Evolutionary conservation across 2,888 invertebrate species (phyloP), one percentile per base, ranked within the genome.

Genomic region (Netelia fuscicornis): DNA sequence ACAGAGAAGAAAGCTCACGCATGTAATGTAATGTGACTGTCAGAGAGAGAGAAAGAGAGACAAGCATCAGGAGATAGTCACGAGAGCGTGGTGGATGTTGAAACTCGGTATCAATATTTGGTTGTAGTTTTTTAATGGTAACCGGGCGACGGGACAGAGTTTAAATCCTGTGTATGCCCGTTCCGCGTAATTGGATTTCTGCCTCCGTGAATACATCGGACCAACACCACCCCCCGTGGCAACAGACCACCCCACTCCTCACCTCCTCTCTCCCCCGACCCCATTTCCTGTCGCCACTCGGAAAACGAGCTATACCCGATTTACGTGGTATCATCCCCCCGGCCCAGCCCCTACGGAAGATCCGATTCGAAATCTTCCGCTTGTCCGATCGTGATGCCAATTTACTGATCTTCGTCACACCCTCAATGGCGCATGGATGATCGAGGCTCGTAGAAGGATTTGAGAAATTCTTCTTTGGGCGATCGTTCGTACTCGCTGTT

Each of bases 151-250:
- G 75, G 52, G 54, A 89, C 88, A 87, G 88, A 89, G 88, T 89
- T 89, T 90, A 89, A 90, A 90, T 90, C 89, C 89, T 88, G 86
- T 90, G 88, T 90, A 89, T 90, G 88, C 89, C 81, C 87, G 84
- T 88, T 88, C 88, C 86, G 86, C 88, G 87, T 91, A 91, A 91
- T 91, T 91, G 90, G 89, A 91, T 91, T 91, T 91, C 87, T 89
- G 86, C 88, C 87, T 89, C 82, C 70, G 76, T 70, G 78, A 78
- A 67, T 81, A 86, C 78, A 86, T 78, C 71, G 83, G 81, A 81
- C 79, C 76, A 70, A 71, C 70, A 72, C 60, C 71, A 72, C 68
- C 71, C 71, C 67, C 44, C 65, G 11, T 25, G 52, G 60, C 68
- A 13, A 62, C 62, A 48, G 62, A 17, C 44, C 25, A 17, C 42